Evolutionary conservation across 1,140 invertebrate species (phyloP).

Genomic region (Onthophagus taurus): DNA sequence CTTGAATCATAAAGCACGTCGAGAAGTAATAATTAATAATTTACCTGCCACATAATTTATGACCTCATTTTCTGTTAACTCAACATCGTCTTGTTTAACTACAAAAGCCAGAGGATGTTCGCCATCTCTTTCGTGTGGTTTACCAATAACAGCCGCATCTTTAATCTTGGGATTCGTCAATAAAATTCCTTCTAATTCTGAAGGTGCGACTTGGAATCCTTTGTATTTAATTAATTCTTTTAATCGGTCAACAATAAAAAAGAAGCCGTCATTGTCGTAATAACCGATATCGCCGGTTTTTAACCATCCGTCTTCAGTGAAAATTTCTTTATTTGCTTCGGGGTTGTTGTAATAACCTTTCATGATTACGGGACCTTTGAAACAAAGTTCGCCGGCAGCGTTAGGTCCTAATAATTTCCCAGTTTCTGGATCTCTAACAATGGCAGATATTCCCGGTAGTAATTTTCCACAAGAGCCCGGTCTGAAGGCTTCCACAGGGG

Average conservation of each 20-base stretch:
- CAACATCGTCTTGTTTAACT: conserved; percentile 41
- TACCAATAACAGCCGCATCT: conserved; percentile 61
- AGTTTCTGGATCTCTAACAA: conserved; percentile 53
- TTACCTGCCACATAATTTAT: conserved; percentile 38
- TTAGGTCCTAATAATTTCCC: conserved; percentile 48
- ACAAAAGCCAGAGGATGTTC: conserved; percentile 63
- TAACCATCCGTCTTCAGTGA: conserved; percentile 65
- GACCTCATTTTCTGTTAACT: conserved; percentile 42
- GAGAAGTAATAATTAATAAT: background rate
- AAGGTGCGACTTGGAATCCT: conserved; percentile 51
- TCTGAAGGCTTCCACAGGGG: conserved; percentile 30
- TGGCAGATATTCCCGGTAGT: conserved; percentile 44
- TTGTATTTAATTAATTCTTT: conserved; percentile 87
- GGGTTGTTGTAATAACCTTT: conserved; percentile 58
- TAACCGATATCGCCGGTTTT: conserved; percentile 76
- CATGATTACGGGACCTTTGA: conserved; percentile 54
- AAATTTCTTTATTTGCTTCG: conserved; percentile 58
- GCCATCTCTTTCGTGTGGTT: conserved; percentile 50
- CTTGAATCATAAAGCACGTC: too few relatives aligned
- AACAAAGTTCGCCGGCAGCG: conserved; percentile 58
- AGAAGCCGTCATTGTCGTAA: conserved; percentile 59
- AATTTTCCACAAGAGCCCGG: conserved; percentile 47
- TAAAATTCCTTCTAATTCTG: conserved; percentile 61
- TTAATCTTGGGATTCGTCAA: conserved; percentile 53
- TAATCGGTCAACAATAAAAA: conserved; percentile 73